Evolutionary conservation across 2,888 invertebrate species (phyloP).

Genomic region (Drosophila paranaensis): DNA sequence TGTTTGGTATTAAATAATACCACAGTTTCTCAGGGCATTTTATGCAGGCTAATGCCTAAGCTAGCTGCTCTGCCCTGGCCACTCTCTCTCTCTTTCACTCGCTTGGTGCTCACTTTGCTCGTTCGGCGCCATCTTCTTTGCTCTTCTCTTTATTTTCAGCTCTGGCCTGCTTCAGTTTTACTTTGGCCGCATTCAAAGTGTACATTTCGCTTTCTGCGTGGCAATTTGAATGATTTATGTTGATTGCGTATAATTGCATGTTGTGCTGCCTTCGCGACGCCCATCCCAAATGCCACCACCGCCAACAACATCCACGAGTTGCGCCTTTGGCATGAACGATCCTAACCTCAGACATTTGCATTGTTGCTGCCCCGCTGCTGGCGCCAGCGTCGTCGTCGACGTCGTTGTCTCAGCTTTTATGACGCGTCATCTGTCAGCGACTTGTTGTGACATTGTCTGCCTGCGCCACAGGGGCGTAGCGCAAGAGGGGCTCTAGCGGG

Average conservation of each 20-base stretch:
- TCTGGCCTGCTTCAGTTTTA: conserved; percentile 3
- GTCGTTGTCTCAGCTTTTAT: conserved; percentile 64
- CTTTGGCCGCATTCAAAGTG: conserved; percentile 53
- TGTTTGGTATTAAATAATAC: not conserved
- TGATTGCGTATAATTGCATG: conserved; percentile 80
- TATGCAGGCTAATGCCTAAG: not conserved
- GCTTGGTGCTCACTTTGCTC: not conserved
- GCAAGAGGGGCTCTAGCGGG: not conserved
- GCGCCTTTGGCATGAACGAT: conserved; percentile 22
- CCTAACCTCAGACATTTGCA: conserved; percentile 70
- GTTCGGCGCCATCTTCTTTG: too few relatives aligned
- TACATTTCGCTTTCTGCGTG: conserved; percentile 57
- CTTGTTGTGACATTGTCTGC: conserved; percentile 62
- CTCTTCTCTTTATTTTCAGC: not conserved
- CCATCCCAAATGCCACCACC: not conserved
- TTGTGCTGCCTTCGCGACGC: conserved; percentile 48
- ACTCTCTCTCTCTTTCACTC: not conserved
- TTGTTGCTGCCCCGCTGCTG: conserved; percentile 45
- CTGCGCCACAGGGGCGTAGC: not conserved
- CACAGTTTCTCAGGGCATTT: not conserved
- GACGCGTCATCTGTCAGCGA: conserved; percentile 80
- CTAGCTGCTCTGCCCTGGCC: not conserved
- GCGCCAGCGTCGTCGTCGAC: conserved; percentile 12
- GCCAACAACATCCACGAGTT: conserved; percentile 23
- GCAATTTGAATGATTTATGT: conserved; percentile 79